These are phyloP conservation scores for Triplophysa bombifrons DNA, from an alignment of 2,797 vertebrate species.

Conservation along the genomic window DNA sequence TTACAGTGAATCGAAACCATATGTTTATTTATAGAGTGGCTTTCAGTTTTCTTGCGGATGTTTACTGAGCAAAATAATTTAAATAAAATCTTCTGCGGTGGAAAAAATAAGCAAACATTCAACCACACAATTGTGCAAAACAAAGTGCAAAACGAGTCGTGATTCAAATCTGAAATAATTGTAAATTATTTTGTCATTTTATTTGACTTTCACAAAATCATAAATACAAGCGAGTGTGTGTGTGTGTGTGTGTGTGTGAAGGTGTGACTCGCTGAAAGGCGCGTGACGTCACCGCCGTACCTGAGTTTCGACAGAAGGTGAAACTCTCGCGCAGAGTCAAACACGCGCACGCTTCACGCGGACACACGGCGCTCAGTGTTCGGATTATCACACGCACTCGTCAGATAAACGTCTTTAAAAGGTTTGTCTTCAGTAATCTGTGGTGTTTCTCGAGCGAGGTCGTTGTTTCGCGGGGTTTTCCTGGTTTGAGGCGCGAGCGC, in stretches of 20 bases:
- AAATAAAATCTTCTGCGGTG: no score
- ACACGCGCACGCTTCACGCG: not conserved
- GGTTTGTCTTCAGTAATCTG: not conserved
- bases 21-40: no score
- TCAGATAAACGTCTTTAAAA: not conserved
- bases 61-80: no score
- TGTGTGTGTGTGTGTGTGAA: conserved; percentile 43
- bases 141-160: no score
- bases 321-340: conserved; percentile 11
- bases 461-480: not conserved
- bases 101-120: no score
- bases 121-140: no score
- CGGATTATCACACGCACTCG: not conserved
- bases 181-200: no score
- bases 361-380: not conserved
- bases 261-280: conserved; percentile 65
- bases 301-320: conserved; percentile 74
- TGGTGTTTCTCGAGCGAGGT: not conserved
- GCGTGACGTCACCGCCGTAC: conserved; percentile 76
- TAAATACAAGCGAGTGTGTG: not conserved
- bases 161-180: no score
- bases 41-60: no score
- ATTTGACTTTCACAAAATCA: no score
- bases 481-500: conserved; percentile 12
- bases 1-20: no score